phyloP scores from a whole-genome alignment of 2,113 vertebrate genomes.

The Chiloscyllium plagiosum region DNA sequence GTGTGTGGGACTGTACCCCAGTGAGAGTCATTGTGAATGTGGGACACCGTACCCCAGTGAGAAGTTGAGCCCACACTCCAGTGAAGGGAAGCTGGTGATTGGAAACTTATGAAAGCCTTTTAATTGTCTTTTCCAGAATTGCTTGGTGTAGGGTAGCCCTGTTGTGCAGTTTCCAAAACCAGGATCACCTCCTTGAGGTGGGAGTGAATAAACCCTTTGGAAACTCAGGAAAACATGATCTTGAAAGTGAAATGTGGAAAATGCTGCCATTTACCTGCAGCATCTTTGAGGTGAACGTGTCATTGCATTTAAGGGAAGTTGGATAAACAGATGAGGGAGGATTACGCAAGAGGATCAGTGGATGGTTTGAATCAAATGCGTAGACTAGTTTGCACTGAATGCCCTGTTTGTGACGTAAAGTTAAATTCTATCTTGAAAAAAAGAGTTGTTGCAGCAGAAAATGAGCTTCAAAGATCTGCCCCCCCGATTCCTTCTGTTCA shows the following conservation, averaged over 20 bases:
- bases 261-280: not conserved
- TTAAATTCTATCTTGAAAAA: not conserved
- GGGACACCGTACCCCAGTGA: too few species aligned
- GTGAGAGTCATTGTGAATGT: not conserved
- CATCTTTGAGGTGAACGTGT: not conserved
- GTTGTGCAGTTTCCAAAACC: not conserved
- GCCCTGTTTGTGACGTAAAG: not conserved
- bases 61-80: not conserved
- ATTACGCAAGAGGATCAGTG: not conserved
- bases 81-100: not conserved
- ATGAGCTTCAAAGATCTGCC: not conserved
- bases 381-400: not conserved
- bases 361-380: not conserved
- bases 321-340: not conserved
- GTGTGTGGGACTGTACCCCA: too few species aligned
- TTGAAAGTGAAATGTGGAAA: not conserved
- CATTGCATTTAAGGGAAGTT: not conserved
- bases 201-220: not conserved
- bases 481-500: not conserved
- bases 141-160: not conserved
- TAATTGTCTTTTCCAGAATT: not conserved
- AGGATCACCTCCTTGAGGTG: not conserved
- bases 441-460: not conserved
- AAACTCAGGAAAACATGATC: not conserved
- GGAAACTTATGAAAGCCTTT: not conserved